phyloP scores from a whole-genome alignment of 30 jellyfish, hydroid and myxozoan species.

The Calvadosia cruxmelitensis region DNA sequence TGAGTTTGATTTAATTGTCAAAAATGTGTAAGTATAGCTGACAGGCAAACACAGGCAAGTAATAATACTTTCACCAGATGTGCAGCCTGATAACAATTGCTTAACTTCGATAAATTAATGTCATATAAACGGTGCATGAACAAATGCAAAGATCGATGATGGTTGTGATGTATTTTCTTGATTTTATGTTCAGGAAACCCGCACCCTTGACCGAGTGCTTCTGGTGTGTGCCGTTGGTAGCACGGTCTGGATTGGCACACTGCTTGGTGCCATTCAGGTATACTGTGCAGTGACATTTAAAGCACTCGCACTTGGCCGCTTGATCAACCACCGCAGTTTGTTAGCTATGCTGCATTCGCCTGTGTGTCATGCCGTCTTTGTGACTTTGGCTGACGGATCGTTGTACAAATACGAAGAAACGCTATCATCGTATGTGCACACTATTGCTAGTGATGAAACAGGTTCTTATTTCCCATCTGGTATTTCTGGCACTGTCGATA shows the following conservation, averaged over 20 bases:
- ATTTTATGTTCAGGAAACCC: constrained; percentile 34
- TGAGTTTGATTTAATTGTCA: too few species aligned
- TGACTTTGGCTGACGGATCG: constrained; percentile 53
- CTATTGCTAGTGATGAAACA: constrained; percentile 28
- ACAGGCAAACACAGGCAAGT: too few species aligned
- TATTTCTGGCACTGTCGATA: constrained; percentile 5
- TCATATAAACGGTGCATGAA: too few species aligned
- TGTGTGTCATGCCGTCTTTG: constrained; percentile 54
- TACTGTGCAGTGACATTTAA: constrained; percentile 64
- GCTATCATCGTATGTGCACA: constrained; percentile 24
- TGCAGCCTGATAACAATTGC: too few species aligned
- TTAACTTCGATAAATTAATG: too few species aligned
- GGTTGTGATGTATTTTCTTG: too few species aligned
- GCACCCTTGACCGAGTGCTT: constrained; percentile 27
- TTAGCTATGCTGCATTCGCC: constrained; percentile 70
- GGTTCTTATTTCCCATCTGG: constrained; percentile 14
- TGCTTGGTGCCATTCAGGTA: constrained; percentile 59
- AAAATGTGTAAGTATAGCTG: too few species aligned
- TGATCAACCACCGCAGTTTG: constrained; percentile 37
- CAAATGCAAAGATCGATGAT: too few species aligned
- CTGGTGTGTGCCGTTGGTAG: constrained; percentile 87
- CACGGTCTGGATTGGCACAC: constrained; percentile 82
- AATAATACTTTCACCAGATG: too few species aligned
- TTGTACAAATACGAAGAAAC: constrained; percentile 49
- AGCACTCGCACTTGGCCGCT: constrained; percentile 74